Percentiles rank a stretch among this genome's conserved stretches.
Evolutionary conservation across 2,113 vertebrate genomes (phyloP).

Genomic region (Leucopsar rothschildi): DNA sequence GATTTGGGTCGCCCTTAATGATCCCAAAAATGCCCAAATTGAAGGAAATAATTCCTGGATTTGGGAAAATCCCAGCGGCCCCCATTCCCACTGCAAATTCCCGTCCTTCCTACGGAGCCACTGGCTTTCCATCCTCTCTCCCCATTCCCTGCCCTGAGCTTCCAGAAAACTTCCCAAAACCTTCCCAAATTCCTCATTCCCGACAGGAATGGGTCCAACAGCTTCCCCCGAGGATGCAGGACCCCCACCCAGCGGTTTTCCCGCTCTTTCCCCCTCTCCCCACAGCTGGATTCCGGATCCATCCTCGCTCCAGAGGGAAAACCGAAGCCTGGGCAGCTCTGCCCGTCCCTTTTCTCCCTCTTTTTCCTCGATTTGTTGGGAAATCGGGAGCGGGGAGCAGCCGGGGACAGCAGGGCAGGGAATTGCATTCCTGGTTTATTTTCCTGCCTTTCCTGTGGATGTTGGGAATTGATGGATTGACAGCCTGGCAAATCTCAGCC

Average conservation of each 20-base stretch:
- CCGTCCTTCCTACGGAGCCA: rapidly evolving
- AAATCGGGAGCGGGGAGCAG: background rate
- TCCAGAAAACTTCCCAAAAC: background rate
- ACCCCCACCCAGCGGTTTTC: background rate
- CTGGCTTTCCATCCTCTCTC: rapidly evolving
- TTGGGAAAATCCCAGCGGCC: rapidly evolving
- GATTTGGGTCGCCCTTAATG: rapidly evolving
- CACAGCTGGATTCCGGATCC: rapidly evolving
- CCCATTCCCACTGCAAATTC: background rate
- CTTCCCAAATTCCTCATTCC: background rate
- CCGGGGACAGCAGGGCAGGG: background rate
- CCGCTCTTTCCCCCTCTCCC: background rate
- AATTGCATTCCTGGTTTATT: background rate
- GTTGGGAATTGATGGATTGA: background rate
- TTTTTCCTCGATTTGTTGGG: background rate
- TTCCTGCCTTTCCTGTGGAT: background rate
- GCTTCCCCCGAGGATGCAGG: background rate
- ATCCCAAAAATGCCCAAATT: no score
- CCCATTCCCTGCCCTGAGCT: background rate
- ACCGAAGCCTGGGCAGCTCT: rapidly evolving
- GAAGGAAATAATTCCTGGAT: background rate
- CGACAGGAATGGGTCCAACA: rapidly evolving
- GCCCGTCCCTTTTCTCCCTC: background rate
- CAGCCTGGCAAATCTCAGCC: rapidly evolving
- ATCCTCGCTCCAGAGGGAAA: background rate